phyloP scores from a whole-genome alignment of 2,888 invertebrate genomes.

The Bedellia somnulentella region DNA sequence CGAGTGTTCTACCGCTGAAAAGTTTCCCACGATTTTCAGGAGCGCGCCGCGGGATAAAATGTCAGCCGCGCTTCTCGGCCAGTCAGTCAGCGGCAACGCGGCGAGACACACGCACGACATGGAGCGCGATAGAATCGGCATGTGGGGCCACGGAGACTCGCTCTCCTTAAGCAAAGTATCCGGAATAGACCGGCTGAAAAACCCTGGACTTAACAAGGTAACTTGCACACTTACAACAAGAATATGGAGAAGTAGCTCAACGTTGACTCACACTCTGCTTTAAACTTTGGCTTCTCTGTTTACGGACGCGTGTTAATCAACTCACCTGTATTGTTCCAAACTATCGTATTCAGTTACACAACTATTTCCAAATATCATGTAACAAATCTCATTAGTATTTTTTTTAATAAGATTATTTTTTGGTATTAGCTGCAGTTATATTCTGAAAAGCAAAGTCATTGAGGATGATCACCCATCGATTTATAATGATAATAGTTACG shows the following conservation, averaged over 20 bases:
- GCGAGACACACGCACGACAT: conserved; percentile 31
- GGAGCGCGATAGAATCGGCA: conserved; percentile 66
- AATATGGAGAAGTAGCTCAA: not conserved
- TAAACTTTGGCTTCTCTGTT: not conserved
- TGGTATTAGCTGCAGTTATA: no score
- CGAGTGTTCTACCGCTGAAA: conserved; percentile 37
- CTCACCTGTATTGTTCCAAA: no score
- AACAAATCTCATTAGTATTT: no score
- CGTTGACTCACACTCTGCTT: not conserved
- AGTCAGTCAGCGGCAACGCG: conserved; percentile 29
- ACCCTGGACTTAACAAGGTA: conserved; percentile 74
- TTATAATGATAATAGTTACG: no score
- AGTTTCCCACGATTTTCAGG: conserved; percentile 52
- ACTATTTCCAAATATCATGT: no score
- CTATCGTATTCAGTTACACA: no score
- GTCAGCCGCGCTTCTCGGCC: conserved; percentile 20
- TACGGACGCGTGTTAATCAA: not conserved
- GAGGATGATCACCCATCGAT: no score
- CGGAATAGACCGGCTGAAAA: conserved; percentile 68
- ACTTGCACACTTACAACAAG: not conserved
- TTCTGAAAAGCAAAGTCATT: no score
- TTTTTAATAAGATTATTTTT: no score
- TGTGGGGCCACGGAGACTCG: conserved; percentile 64
- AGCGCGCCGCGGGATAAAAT: conserved; percentile 46
- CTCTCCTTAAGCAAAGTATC: conserved; percentile 55